Conservation (phyloP, 1,140 invertebrate genomes). For the Phortica variegata region DNA sequence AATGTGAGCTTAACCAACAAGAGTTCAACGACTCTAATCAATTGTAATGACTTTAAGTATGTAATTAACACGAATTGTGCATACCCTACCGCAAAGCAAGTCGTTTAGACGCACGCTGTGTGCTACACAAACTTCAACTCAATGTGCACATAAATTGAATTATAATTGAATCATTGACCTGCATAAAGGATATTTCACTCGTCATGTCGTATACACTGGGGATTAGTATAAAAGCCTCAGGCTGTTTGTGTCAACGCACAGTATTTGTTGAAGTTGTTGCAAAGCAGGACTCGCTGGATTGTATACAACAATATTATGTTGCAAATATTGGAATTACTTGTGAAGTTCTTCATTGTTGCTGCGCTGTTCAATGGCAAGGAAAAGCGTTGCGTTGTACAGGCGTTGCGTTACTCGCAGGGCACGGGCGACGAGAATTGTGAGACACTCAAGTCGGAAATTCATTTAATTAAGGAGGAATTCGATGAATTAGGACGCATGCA, state of each 20-base stretch:
- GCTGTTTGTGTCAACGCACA: not conserved
- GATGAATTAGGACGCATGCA: slow-evolving; percentile 77
- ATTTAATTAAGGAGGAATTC: slow-evolving; percentile 85
- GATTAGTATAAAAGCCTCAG: slow-evolving; percentile 28
- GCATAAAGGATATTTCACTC: too few relatives aligned
- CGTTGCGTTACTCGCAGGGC: slow-evolving; percentile 47
- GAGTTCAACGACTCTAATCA: too few relatives aligned
- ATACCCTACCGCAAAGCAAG: too few relatives aligned
- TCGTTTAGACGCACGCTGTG: too few relatives aligned
- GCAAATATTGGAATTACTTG: slow-evolving; percentile 37
- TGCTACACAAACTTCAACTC: slow-evolving; percentile 34
- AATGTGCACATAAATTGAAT: slow-evolving; percentile 4
- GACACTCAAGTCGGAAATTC: slow-evolving; percentile 76
- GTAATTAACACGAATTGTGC: too few relatives aligned
- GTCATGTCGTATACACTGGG: too few relatives aligned
- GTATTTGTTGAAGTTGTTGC: slow-evolving; percentile 17
- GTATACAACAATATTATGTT: too few relatives aligned
- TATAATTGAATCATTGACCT: slow-evolving; percentile 20
- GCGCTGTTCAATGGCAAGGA: slow-evolving; percentile 25
- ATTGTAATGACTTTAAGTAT: too few relatives aligned
- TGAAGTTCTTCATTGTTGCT: slow-evolving; percentile 18
- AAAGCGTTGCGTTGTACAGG: slow-evolving; percentile 6
- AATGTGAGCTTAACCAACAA: too few relatives aligned
- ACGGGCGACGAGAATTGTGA: slow-evolving; percentile 69
- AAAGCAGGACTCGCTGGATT: slow-evolving; percentile 10